phyloP scores from a whole-genome alignment of 2,888 invertebrate species.

The Chalcis sispes region DNA sequence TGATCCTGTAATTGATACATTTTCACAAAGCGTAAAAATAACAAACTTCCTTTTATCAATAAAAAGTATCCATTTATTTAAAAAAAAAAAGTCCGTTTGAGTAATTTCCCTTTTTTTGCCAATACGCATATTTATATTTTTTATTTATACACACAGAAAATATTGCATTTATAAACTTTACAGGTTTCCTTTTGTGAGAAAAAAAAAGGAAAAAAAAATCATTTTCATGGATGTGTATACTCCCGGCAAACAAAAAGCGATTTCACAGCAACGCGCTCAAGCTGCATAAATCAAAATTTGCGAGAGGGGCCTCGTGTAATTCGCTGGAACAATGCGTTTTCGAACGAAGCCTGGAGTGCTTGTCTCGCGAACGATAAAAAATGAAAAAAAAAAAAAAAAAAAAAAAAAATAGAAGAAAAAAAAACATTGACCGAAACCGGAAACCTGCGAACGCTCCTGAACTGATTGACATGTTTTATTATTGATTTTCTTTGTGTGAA shows the following conservation, averaged over 20 bases:
- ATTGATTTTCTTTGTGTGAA: conserved; percentile 28
- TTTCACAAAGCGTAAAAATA: neutral
- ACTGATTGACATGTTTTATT: conserved; percentile 48
- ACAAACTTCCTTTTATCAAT: neutral
- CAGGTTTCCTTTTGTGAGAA: conserved; percentile 15
- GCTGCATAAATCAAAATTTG: conserved; percentile 51
- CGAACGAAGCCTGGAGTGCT: conserved; percentile 18
- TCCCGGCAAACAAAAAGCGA: conserved; percentile 34
- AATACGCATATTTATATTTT: conserved; percentile 11
- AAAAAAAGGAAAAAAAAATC: neutral
- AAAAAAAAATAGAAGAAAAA: too few species aligned
- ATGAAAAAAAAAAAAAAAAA: conserved; percentile 21
- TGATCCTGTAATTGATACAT: too few species aligned
- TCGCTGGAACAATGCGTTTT: conserved; percentile 47
- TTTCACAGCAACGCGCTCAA: conserved; percentile 50
- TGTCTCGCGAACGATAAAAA: conserved; percentile 32
- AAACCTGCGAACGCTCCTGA: conserved; percentile 34
- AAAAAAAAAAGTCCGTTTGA: neutral
- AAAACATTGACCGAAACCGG: conserved; percentile 29
- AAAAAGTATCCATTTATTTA: neutral
- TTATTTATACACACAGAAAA: conserved; percentile 9
- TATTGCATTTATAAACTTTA: conserved; percentile 32
- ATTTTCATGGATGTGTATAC: conserved; percentile 19
- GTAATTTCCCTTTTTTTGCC: neutral
- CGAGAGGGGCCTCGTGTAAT: conserved; percentile 45